Percentiles rank a stretch among this genome's conserved stretches.
These are phyloP conservation scores for Parthenolecanium corni DNA, from an alignment of 2,888 invertebrate species.

Conservation along the genomic window DNA sequence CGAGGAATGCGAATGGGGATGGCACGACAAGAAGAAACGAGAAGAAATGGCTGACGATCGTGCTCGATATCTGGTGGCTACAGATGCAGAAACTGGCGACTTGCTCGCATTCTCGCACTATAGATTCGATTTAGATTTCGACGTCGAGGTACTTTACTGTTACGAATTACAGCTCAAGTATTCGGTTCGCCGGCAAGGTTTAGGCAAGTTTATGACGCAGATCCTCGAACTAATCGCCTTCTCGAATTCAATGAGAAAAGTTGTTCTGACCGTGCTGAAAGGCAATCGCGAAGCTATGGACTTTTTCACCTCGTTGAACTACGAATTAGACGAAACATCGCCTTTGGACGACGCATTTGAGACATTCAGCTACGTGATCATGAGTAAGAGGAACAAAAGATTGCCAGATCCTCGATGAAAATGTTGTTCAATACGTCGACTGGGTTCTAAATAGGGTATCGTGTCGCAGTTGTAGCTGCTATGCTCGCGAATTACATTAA, in stretches of 20 bases:
- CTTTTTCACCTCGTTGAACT: slow-evolving; percentile 45
- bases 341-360: slow-evolving; percentile 19
- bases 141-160: slow-evolving; percentile 64
- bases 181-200: slow-evolving; percentile 58
- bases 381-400: slow-evolving; percentile 23
- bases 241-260: slow-evolving; percentile 63
- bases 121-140: slow-evolving; percentile 70
- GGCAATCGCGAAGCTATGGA: slow-evolving; percentile 57
- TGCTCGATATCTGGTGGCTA: slow-evolving; percentile 62
- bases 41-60: slow-evolving; percentile 60
- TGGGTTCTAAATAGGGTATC: too few relatives aligned
- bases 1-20: slow-evolving; percentile 67
- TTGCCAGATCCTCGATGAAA: background rate
- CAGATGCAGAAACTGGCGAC: slow-evolving; percentile 39
- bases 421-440: too few relatives aligned
- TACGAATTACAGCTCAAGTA: slow-evolving; percentile 78
- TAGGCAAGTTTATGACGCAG: slow-evolving; percentile 71
- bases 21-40: slow-evolving; percentile 60
- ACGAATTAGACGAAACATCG: slow-evolving; percentile 20
- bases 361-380: slow-evolving; percentile 9
- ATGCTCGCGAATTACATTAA: too few relatives aligned
- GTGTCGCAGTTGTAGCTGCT: too few relatives aligned
- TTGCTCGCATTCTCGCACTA: slow-evolving; percentile 68
- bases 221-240: slow-evolving; percentile 63
- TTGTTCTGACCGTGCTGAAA: slow-evolving; percentile 70